A percentile compares a stretch with the other conserved stretches of the same genome.
These are phyloP conservation scores for Vulpes ferrilata DNA, from an alignment of 2,113 vertebrate genomes.

Conservation along the genomic window DNA sequence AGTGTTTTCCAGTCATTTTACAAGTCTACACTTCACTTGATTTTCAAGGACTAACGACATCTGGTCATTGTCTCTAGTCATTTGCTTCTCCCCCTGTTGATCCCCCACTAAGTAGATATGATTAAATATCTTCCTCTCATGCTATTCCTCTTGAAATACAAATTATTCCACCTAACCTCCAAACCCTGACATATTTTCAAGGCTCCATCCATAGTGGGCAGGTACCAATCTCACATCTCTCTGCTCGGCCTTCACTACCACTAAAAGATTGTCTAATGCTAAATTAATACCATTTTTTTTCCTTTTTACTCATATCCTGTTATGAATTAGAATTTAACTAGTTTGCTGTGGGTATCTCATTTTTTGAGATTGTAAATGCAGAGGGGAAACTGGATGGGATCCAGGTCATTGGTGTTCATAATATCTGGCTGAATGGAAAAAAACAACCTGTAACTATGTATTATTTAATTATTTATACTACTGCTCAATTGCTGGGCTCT, in stretches of 20 bases:
- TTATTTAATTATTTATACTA: neutral
- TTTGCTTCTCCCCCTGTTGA: neutral
- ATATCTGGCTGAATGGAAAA: neutral
- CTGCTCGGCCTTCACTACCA: no score
- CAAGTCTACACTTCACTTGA: no score
- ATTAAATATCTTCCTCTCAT: neutral
- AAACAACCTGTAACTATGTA: neutral
- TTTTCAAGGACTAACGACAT: neutral
- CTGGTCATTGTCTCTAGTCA: neutral
- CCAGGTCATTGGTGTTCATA: neutral
- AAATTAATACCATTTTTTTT: neutral
- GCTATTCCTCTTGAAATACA: neutral
- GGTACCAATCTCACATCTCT: neutral
- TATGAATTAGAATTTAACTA: neutral
- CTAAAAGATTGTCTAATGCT: neutral
- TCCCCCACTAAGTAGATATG: neutral
- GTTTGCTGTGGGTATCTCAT: neutral
- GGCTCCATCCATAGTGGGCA: neutral
- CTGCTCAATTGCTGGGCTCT: neutral
- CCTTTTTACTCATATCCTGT: neutral
- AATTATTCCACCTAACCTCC: neutral
- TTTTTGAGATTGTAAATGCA: neutral
- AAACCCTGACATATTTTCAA: neutral
- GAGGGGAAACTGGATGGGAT: neutral
- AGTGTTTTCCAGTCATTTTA: neutral